phyloP scores from a whole-genome alignment of 2,888 invertebrate species.

The Tetanocera ferruginea region DNA sequence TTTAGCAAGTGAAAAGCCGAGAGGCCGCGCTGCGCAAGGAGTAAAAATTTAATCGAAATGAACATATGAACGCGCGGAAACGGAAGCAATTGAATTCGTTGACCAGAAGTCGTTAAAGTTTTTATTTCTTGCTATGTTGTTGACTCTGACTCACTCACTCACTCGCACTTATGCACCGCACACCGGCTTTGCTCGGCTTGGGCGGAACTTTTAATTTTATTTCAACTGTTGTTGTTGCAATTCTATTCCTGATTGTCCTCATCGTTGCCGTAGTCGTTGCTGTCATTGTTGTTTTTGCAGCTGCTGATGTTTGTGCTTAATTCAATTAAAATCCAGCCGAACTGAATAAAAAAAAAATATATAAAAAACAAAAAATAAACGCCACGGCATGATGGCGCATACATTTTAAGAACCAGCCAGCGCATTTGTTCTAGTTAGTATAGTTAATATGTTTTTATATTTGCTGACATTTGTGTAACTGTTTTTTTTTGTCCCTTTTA shows the following conservation, averaged over 20 bases:
- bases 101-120: neutral
- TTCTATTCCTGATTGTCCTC: too few species aligned
- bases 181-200: neutral
- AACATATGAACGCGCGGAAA: neutral
- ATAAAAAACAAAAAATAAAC: neutral
- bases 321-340: conserved; percentile 22
- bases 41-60: conserved; percentile 25
- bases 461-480: too few species aligned
- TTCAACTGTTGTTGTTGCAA: neutral
- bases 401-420: neutral
- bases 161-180: too few species aligned
- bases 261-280: neutral
- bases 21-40: too few species aligned
- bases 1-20: neutral
- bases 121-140: neutral
- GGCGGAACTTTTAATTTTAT: neutral
- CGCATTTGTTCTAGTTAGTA: neutral
- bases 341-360: neutral
- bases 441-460: too few species aligned
- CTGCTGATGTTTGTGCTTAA: conserved; percentile 22
- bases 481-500: too few species aligned
- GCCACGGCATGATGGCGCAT: neutral
- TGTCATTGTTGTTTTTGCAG: neutral
- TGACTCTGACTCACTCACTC: neutral
- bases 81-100: conserved; percentile 16